Evolutionary conservation across 30 jellyfish, hydroid and myxozoan genomes (phyloP).

Genomic region (Hydractinia echinata): DNA sequence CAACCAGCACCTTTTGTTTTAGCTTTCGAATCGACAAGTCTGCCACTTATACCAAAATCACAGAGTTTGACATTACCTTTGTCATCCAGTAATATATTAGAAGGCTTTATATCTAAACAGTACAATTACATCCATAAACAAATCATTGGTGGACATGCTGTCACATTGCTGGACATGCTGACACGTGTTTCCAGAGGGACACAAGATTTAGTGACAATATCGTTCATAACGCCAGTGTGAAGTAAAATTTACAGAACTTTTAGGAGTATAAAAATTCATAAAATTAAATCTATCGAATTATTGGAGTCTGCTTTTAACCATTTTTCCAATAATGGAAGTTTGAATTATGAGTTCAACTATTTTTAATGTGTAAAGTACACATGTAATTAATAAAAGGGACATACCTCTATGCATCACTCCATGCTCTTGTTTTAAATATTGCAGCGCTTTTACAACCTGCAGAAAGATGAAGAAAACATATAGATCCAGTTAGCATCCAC

Average conservation of each 20-base stretch:
- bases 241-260: no score
- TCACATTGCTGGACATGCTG: no score
- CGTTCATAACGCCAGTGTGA: no score
- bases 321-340: no score
- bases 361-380: background rate
- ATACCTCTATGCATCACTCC: constrained; percentile 89
- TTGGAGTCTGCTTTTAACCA: no score
- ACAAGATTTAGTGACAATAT: no score
- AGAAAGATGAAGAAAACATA: background rate
- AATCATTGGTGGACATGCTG: no score
- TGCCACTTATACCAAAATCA: constrained; percentile 67
- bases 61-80: constrained; percentile 54
- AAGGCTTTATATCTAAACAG: constrained; percentile 55
- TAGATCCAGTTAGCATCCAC: no score
- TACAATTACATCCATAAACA: background rate
- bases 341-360: no score
- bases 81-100: constrained; percentile 50
- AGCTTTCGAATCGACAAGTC: constrained; percentile 70
- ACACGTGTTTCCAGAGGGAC: no score
- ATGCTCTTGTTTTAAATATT: constrained; percentile 52
- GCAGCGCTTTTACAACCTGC: constrained; percentile 73
- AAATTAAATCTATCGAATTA: no score
- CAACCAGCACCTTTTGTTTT: constrained; percentile 75
- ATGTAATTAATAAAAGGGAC: background rate
- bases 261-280: no score